phyloP scores from a whole-genome alignment of 37 sponge, comb jelly and placozoan genomes.

The Amphimedon queenslandica region DNA sequence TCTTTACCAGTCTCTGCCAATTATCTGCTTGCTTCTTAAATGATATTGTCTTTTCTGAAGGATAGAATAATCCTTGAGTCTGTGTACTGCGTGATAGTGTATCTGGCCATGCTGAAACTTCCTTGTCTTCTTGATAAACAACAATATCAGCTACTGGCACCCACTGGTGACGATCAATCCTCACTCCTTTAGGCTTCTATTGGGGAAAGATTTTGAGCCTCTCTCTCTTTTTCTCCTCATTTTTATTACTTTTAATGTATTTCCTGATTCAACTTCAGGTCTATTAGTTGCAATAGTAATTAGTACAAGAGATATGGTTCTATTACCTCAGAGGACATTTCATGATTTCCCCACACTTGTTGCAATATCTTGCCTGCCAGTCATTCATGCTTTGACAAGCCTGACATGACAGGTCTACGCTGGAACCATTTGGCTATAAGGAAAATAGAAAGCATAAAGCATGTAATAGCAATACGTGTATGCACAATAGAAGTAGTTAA shows the following conservation, averaged over 20 bases:
- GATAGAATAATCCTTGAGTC: slow-evolving; percentile 78
- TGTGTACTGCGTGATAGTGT: slow-evolving; percentile 38
- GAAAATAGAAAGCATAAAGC: neutral
- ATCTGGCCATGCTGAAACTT: slow-evolving; percentile 16
- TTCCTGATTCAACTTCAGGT: slow-evolving; percentile 29
- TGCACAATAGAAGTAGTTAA: too few relatives aligned
- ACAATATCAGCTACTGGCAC: slow-evolving; percentile 43
- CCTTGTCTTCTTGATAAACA: neutral
- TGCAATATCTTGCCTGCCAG: slow-evolving; percentile 53
- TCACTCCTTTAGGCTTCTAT: slow-evolving; percentile 41
- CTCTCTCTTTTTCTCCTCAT: neutral
- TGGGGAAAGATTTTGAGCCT: neutral
- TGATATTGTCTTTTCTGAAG: slow-evolving; percentile 51
- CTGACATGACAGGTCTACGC: slow-evolving; percentile 33
- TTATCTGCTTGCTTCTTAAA: slow-evolving; percentile 8
- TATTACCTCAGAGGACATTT: slow-evolving; percentile 47
- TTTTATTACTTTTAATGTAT: slow-evolving; percentile 31
- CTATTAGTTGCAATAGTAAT: neutral
- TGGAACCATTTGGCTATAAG: slow-evolving; percentile 41
- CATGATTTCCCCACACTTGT: slow-evolving; percentile 31
- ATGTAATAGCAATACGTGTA: neutral
- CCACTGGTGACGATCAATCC: slow-evolving; percentile 34
- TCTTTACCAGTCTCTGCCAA: slow-evolving; percentile 15
- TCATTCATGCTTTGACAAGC: slow-evolving; percentile 34
- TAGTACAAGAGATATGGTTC: too few relatives aligned